A percentile compares a stretch with the other conserved stretches of the same genome.
Conservation (phyloP, 2,113 vertebrate species). For the Plecturocebus donacophilus region DNA sequence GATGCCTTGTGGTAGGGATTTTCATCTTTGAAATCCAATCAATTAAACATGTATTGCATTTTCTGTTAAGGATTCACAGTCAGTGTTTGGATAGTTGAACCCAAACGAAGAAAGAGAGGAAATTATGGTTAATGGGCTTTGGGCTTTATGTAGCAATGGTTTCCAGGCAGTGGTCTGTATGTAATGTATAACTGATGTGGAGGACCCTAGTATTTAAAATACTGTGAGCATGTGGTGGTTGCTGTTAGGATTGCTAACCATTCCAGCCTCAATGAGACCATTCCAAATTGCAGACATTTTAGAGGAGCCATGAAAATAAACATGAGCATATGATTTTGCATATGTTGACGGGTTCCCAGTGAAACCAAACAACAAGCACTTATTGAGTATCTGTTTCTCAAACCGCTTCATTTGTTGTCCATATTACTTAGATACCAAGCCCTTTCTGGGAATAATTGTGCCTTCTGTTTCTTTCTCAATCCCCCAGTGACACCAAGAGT, state of each 20-base stretch:
- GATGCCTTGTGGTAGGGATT: not conserved
- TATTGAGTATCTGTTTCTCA: conserved; percentile 22
- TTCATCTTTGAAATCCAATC: conserved; percentile 38
- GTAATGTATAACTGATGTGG: conserved; percentile 55
- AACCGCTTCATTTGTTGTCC: conserved; percentile 17
- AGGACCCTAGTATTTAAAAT: conserved; percentile 12
- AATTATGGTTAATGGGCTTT: conserved; percentile 36
- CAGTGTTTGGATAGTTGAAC: conserved; percentile 11
- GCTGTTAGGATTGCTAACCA: conserved; percentile 40
- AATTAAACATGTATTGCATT: conserved; percentile 23
- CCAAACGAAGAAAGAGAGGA: conserved; percentile 41
- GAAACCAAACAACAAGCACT: conserved; percentile 39
- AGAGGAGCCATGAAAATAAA: conserved; percentile 52
- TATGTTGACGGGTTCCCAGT: not conserved
- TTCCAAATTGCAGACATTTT: conserved; percentile 36
- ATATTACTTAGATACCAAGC: not conserved
- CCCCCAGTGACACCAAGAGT: not conserved
- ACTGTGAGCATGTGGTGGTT: conserved; percentile 34
- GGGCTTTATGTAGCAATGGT: conserved; percentile 1
- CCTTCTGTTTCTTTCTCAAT: not conserved
- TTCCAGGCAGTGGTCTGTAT: conserved; percentile 11
- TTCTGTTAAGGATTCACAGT: not conserved
- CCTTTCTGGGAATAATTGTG: not conserved
- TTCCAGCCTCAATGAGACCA: conserved; percentile 16
- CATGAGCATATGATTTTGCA: conserved; percentile 18